Percentiles rank a stretch among this genome's conserved stretches.
phyloP scores from a whole-genome alignment of 2,113 vertebrate species.

The Indri indri region DNA sequence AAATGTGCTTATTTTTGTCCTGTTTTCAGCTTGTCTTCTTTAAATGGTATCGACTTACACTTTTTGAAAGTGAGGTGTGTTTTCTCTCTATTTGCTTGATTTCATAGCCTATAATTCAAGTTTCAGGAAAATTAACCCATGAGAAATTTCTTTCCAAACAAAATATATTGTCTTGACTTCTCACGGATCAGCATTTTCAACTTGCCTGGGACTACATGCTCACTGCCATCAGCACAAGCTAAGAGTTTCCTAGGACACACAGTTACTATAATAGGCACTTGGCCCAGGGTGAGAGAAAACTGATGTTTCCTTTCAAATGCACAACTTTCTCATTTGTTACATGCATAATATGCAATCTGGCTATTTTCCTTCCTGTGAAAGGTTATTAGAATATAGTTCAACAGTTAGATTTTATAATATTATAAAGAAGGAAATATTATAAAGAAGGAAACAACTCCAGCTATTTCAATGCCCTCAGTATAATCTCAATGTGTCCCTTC shows the following conservation, averaged over 20 bases:
- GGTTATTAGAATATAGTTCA: slow-evolving; percentile 24
- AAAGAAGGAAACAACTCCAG: not conserved
- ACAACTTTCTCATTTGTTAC: slow-evolving; percentile 13
- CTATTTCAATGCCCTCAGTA: not conserved
- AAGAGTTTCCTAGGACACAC: slow-evolving; percentile 37
- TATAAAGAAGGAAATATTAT: not conserved
- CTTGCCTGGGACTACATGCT: not conserved
- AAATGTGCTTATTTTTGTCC: not conserved
- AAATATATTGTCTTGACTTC: slow-evolving; percentile 12
- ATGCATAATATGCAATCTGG: not conserved
- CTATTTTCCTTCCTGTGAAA: slow-evolving; percentile 47
- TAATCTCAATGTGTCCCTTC: not conserved
- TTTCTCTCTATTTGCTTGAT: slow-evolving; percentile 36
- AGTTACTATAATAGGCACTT: slow-evolving; percentile 11
- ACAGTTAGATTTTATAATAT: slow-evolving; percentile 10
- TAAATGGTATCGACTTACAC: not conserved
- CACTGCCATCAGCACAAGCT: not conserved
- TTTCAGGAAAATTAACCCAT: not conserved
- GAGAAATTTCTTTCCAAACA: not conserved
- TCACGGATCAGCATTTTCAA: slow-evolving; percentile 22
- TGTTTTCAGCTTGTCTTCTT: not conserved
- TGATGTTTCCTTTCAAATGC: slow-evolving; percentile 12
- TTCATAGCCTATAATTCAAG: slow-evolving; percentile 25
- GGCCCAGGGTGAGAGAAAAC: slow-evolving; percentile 55
- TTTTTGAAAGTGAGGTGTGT: not conserved